These are phyloP conservation scores for Dendropsophus ebraccatus DNA, from an alignment of 2,113 vertebrate species.

Conservation along the genomic window DNA sequence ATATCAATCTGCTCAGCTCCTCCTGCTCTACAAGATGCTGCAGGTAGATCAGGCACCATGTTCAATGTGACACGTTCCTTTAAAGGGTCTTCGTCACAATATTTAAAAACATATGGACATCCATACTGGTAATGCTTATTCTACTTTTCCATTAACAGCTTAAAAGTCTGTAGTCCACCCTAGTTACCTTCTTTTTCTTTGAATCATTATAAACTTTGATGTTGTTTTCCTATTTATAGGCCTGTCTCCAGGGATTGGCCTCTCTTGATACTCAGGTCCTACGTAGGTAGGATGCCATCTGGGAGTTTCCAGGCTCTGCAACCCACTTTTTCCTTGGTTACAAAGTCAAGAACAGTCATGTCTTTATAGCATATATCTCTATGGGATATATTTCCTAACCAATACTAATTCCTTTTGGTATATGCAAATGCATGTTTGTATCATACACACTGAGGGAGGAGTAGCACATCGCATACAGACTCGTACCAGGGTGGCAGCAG, in stretches of 20 bases:
- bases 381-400: slow-evolving; percentile 18
- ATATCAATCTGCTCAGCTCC: too few relatives aligned
- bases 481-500: background rate
- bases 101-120: background rate
- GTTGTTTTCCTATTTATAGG: slow-evolving; percentile 52
- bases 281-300: slow-evolving; percentile 36
- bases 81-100: background rate
- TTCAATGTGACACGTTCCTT: too few relatives aligned
- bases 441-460: background rate
- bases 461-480: background rate
- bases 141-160: background rate
- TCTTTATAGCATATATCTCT: slow-evolving; percentile 21
- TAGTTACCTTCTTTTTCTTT: slow-evolving; percentile 10
- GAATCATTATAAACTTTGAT: slow-evolving; percentile 12
- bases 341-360: slow-evolving; percentile 39
- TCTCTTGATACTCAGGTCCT: slow-evolving; percentile 41
- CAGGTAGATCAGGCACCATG: too few relatives aligned
- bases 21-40: too few relatives aligned
- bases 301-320: slow-evolving; percentile 23
- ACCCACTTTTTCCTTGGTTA: slow-evolving; percentile 54
- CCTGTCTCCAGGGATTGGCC: slow-evolving; percentile 1
- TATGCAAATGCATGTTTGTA: slow-evolving; percentile 1
- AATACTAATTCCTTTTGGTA: slow-evolving; percentile 13
- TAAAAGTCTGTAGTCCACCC: background rate
- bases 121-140: background rate